Evolutionary conservation across 2,113 vertebrate genomes (phyloP).

Genomic region (Cyanistes caeruleus): DNA sequence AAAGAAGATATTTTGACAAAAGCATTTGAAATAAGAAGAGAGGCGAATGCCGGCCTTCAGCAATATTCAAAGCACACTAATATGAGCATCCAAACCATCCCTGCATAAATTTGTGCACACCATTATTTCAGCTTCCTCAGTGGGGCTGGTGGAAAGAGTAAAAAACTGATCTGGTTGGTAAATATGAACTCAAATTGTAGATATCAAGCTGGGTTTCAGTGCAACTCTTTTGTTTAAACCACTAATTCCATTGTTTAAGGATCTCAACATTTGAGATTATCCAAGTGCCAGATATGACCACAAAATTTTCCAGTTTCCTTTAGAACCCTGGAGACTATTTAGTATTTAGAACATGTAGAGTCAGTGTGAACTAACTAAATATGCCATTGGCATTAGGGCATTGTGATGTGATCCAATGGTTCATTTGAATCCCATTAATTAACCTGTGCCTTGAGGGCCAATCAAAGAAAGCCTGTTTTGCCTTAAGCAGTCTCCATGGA

Average conservation of each 20-base stretch:
- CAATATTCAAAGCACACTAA: not conserved
- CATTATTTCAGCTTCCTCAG: not conserved
- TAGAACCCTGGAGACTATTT: not conserved
- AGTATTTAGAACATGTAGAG: not conserved
- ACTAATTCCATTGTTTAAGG: not conserved
- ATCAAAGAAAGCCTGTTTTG: not conserved
- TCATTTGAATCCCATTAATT: not conserved
- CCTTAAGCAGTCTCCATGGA: not conserved
- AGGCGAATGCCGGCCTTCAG: rapidly evolving
- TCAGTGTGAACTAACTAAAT: not conserved
- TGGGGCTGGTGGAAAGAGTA: not conserved
- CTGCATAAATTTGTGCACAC: rapidly evolving
- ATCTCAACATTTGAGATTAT: not conserved
- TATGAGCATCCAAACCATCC: not conserved
- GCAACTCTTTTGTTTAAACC: not conserved
- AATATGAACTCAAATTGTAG: not conserved
- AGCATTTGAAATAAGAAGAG: not conserved
- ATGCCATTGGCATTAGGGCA: not conserved
- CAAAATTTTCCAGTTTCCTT: not conserved
- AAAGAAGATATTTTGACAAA: not conserved
- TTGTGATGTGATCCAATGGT: not conserved
- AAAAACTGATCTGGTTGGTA: not conserved
- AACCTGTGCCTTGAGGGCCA: not conserved
- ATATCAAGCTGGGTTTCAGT: not conserved
- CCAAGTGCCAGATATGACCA: not conserved